These are phyloP conservation scores for Lycocerus yunnanus DNA, from an alignment of 2,888 invertebrate species.

Conservation along the genomic window DNA sequence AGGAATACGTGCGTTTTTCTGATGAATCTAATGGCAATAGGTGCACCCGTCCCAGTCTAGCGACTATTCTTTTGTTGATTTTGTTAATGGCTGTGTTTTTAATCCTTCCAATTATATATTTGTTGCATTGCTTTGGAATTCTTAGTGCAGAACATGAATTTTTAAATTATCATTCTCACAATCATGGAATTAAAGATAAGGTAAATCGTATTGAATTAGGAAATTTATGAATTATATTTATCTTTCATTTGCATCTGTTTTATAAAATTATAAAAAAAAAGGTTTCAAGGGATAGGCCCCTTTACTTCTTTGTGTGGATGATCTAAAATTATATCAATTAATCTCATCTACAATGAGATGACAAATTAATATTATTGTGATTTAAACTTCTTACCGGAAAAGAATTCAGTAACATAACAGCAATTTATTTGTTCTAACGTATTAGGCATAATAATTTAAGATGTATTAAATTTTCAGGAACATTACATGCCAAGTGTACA, in stretches of 20 bases:
- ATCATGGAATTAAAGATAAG: constrained; percentile 37
- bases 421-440: no score
- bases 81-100: constrained; percentile 53
- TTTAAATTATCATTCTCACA: constrained; percentile 28
- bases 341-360: no score
- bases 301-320: no score
- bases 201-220: constrained; percentile 31
- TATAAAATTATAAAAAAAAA: no score
- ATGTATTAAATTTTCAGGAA: neutral
- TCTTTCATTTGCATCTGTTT: no score
- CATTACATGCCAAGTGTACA: constrained; percentile 43
- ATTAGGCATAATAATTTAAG: neutral
- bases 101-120: constrained; percentile 53
- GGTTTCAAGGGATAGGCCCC: no score
- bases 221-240: no score
- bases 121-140: constrained; percentile 54
- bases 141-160: constrained; percentile 39
- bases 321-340: no score
- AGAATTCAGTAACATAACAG: no score
- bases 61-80: constrained; percentile 48
- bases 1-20: constrained; percentile 46
- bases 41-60: constrained; percentile 49
- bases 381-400: no score
- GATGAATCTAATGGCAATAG: constrained; percentile 33
- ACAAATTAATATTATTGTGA: no score